phyloP scores from a whole-genome alignment of 2,888 invertebrate species.

The Pteria penguin region DNA sequence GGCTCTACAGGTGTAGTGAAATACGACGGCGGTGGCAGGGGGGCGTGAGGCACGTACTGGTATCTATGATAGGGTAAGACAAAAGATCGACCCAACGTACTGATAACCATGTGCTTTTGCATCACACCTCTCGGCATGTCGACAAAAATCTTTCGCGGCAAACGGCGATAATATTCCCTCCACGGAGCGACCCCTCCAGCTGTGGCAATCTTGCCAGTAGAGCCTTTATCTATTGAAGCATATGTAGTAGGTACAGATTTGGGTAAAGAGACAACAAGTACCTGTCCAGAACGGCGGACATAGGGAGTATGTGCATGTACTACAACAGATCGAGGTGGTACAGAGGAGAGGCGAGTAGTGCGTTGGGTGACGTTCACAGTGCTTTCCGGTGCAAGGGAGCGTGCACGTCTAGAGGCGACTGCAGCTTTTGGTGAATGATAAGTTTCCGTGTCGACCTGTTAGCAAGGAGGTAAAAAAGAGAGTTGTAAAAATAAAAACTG shows the following conservation, averaged over 20 bases:
- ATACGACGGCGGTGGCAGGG: neutral
- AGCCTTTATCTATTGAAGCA: constrained; percentile 29
- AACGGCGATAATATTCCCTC: neutral
- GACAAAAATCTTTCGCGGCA: constrained; percentile 20
- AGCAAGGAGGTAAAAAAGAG: constrained; percentile 49
- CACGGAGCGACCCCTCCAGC: constrained; percentile 38
- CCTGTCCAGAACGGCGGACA: constrained; percentile 40
- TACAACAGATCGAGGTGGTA: constrained; percentile 38
- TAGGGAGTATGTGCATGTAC: constrained; percentile 24
- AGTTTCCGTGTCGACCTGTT: constrained; percentile 69
- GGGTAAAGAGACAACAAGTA: constrained; percentile 34
- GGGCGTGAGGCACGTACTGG: neutral
- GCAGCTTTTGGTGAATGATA: constrained; percentile 66
- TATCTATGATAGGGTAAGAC: neutral
- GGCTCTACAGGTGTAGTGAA: constrained; percentile 1
- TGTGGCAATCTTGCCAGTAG: constrained; percentile 35
- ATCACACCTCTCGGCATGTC: constrained; percentile 16
- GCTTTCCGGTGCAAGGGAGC: constrained; percentile 49
- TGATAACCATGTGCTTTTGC: constrained; percentile 2
- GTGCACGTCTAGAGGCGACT: constrained; percentile 65
- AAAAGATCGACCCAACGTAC: constrained; percentile 5
- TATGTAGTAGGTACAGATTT: constrained; percentile 18
- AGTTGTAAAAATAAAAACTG: constrained; percentile 12
- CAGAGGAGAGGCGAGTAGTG: constrained; percentile 37
- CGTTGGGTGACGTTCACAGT: constrained; percentile 32